phyloP scores from a whole-genome alignment of 2,797 vertebrate species.

The Pseudomugil tenellus region DNA sequence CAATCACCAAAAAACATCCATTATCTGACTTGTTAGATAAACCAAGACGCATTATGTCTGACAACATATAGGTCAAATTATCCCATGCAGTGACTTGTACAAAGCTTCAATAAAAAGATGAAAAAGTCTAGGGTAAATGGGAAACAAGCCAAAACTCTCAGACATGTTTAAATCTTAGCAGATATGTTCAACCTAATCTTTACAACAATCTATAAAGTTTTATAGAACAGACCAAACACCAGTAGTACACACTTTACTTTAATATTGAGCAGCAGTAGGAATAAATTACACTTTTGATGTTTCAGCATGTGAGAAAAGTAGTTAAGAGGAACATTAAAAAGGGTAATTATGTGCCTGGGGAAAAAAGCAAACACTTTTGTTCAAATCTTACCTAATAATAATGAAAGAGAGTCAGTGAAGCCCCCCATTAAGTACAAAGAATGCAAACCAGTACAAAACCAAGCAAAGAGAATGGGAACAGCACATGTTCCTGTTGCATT shows the following conservation, averaged over 20 bases:
- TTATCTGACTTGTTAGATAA: constrained; percentile 42
- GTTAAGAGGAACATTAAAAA: not conserved
- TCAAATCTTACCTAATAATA: not conserved
- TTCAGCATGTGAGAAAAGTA: not conserved
- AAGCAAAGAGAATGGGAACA: constrained; percentile 18
- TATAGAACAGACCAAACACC: constrained; percentile 7
- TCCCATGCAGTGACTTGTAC: not conserved
- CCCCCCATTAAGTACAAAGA: not conserved
- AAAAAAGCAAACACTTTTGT: not conserved
- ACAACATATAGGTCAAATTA: constrained; percentile 4
- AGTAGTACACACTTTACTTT: not conserved
- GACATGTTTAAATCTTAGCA: not conserved
- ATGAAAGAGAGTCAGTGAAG: not conserved
- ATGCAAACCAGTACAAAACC: not conserved
- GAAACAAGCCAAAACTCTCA: not conserved
- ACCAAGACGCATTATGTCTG: constrained; percentile 20
- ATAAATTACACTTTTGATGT: not conserved
- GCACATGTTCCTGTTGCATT: constrained; percentile 54
- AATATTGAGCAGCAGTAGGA: not conserved
- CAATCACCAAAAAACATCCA: constrained; percentile 30
- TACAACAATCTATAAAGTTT: constrained; percentile 10
- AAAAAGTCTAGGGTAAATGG: not conserved
- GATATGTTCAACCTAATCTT: constrained; percentile 1
- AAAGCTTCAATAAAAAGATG: not conserved
- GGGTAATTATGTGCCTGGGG: not conserved